Percentiles rank a stretch among this genome's conserved stretches.
Conservation (phyloP, 2,888 invertebrate genomes). For the Polia nebulosa region DNA sequence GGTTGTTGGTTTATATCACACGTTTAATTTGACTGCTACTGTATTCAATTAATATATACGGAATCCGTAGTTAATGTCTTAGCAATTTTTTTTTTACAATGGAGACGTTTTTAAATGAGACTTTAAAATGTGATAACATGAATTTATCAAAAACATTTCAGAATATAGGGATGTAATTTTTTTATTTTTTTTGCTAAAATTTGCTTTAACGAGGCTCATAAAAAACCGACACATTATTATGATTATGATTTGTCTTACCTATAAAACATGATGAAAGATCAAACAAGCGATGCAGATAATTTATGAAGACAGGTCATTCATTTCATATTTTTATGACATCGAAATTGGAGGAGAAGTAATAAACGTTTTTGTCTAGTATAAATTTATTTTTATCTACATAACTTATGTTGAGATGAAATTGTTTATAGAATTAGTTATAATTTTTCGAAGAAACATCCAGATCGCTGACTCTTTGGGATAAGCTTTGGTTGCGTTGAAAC, state of each 20-base stretch:
- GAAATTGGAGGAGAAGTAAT: conserved; percentile 14
- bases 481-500: not conserved
- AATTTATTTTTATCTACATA: conserved; percentile 8
- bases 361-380: not conserved
- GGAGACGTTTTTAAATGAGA: not conserved
- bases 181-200: no score
- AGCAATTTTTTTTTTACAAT: no score
- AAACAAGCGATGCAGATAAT: conserved; percentile 28
- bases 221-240: not conserved
- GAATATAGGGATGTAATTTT: not conserved
- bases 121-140: not conserved
- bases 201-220: not conserved
- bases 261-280: conserved; percentile 33
- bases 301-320: conserved; percentile 34
- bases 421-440: not conserved
- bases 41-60: not conserved
- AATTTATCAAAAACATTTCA: not conserved
- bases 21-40: conserved; percentile 18
- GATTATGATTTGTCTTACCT: conserved; percentile 23
- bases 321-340: conserved; percentile 40
- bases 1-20: conserved; percentile 9
- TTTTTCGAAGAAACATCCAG: not conserved
- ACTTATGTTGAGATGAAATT: not conserved
- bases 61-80: not conserved
- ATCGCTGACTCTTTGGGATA: not conserved